phyloP scores from a whole-genome alignment of 2,797 vertebrate genomes.

The Adelosebastes latens region DNA sequence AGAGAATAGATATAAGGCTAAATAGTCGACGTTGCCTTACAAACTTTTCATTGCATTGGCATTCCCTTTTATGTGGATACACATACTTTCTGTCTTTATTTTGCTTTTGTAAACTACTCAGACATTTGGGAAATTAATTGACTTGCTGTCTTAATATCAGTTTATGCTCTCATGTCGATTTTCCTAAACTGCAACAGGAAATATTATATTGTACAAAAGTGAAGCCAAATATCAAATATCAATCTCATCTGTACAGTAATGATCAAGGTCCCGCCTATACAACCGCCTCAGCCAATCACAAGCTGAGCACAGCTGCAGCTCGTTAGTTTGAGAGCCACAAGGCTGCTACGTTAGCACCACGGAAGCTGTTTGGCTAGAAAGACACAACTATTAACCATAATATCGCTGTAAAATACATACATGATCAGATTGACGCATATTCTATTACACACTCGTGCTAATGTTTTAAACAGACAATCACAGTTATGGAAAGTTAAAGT shows the following conservation, averaged over 20 bases:
- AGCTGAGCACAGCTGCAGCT: neutral
- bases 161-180: neutral
- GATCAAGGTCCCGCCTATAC: too few relatives aligned
- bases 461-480: too few relatives aligned
- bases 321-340: neutral
- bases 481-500: too few relatives aligned
- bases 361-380: neutral
- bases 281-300: too few relatives aligned
- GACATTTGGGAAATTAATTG: conserved; percentile 1
- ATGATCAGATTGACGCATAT: too few relatives aligned
- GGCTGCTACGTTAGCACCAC: neutral
- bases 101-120: conserved; percentile 3
- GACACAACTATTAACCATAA: too few relatives aligned
- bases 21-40: neutral
- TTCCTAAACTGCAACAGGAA: neutral
- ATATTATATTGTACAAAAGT: too few relatives aligned
- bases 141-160: neutral
- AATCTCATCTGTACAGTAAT: too few relatives aligned
- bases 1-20: neutral
- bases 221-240: too few relatives aligned
- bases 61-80: neutral
- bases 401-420: too few relatives aligned
- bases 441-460: too few relatives aligned
- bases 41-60: neutral
- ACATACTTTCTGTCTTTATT: neutral